Evolutionary conservation across 1,140 invertebrate genomes (phyloP).

Genomic region (Philaenus spumarius): DNA sequence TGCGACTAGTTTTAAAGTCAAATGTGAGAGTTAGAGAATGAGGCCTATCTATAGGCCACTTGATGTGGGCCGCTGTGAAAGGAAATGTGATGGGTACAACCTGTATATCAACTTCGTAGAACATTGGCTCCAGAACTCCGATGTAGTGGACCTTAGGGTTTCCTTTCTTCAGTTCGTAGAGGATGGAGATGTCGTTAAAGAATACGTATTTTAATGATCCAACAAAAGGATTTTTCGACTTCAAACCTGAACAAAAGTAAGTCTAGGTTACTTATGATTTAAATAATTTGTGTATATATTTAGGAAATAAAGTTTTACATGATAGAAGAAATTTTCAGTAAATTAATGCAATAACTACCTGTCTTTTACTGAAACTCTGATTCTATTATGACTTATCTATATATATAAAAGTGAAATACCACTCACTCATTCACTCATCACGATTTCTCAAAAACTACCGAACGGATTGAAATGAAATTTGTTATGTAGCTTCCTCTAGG

Average conservation of each 20-base stretch:
- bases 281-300: too few species aligned
- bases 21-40: conserved; percentile 71
- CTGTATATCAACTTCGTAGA: conserved; percentile 73
- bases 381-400: too few species aligned
- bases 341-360: too few species aligned
- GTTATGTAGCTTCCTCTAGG: too few species aligned
- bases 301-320: too few species aligned
- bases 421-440: too few species aligned
- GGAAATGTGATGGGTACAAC: conserved; percentile 89
- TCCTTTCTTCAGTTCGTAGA: conserved; percentile 75
- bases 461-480: too few species aligned
- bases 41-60: conserved; percentile 66
- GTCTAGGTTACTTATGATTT: too few species aligned
- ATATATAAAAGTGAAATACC: too few species aligned
- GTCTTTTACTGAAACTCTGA: too few species aligned
- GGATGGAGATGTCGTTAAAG: conserved; percentile 84
- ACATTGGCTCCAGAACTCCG: conserved; percentile 71
- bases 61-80: conserved; percentile 79
- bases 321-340: too few species aligned
- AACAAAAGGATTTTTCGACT: conserved; percentile 53
- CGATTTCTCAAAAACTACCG: too few species aligned
- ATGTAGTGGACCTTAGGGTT: conserved; percentile 79
- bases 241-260: conserved; percentile 41
- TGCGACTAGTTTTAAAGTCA: conserved; percentile 80
- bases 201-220: conserved; percentile 88